Evolutionary conservation across 2,797 vertebrate species (phyloP).

Genomic region (Pagetopsis macropterus): DNA sequence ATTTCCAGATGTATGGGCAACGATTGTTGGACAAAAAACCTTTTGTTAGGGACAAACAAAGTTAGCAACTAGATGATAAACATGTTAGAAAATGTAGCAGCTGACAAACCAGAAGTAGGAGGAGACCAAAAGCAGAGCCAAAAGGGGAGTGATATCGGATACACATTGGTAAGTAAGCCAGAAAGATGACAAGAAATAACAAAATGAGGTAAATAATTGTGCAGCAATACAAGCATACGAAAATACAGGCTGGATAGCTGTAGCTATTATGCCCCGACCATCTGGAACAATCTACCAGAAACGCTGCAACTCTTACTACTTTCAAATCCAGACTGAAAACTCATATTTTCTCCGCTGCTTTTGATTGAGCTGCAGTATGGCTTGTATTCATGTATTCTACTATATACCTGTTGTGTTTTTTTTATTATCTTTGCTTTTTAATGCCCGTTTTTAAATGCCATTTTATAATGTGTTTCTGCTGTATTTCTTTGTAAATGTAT

Average conservation of each 20-base stretch:
- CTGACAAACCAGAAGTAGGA: neutral
- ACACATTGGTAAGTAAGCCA: neutral
- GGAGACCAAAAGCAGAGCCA: neutral
- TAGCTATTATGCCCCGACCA: neutral
- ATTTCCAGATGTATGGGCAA: neutral
- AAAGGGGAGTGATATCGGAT: too few relatives aligned
- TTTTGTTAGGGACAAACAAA: neutral
- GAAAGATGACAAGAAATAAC: conserved; percentile 4
- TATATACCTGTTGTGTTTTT: too few relatives aligned
- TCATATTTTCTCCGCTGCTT: too few relatives aligned
- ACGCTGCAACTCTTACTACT: too few relatives aligned
- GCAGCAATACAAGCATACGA: neutral
- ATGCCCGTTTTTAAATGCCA: too few relatives aligned
- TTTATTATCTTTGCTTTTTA: too few relatives aligned
- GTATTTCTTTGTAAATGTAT: too few relatives aligned
- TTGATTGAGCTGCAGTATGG: too few relatives aligned
- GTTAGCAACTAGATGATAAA: neutral
- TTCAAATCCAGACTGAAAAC: too few relatives aligned
- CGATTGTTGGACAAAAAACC: neutral
- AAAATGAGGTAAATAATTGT: neutral
- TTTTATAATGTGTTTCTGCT: too few relatives aligned
- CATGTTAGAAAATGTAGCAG: neutral
- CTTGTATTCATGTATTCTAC: too few relatives aligned
- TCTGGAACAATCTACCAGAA: too few relatives aligned
- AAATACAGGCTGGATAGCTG: neutral